Base-by-base conservation (phyloP, 2,113 vertebrate species). In the Anser brachyrhynchus region DNA sequence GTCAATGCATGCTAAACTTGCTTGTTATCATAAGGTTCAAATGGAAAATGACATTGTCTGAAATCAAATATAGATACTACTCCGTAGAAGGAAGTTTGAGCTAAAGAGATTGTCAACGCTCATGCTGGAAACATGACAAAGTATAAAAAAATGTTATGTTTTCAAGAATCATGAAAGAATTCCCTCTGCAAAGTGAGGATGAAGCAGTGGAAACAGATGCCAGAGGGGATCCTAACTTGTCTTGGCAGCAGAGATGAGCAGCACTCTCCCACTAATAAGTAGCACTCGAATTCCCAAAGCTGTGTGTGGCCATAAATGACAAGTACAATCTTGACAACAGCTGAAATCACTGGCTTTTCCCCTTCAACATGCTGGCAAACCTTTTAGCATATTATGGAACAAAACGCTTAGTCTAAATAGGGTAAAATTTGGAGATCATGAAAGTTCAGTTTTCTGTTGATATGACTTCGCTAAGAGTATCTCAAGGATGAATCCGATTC, bases 1-100 rank as follows among this genome's bases (percentile, higher is more conserved):
- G 80, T n/a, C 25, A 70, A 22, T 49, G 57, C 15, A 43, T 79
- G 39, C 76, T 79, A 37, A 89, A 65, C n/a, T 84, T 89, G 31
- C 33, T 77, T 78, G 41, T 64, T 80, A 69, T 59, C 25, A 28
- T 84, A 82, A 78, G 2, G 11, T 82, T 92, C 51, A 89, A 81
- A 71, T 62, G 26, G 61, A 86, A 58, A 14, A 25, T 8, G 11
- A 3, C 9, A 54, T 23, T 14, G 1, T 80, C 15, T 81, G 49
- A 66, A 89, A 70, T 21, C 9, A 33, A 54, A 74, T 31, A 62
- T 21, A 55, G n/a, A 25, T 51, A 54, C 8, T 0, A 0, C 0
- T 51, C 51, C 87, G n/a, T 43, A 88, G n/a, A 80, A 84, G n/a
- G 35, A 92, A 81, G 16, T 39, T n/a, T 74, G 37, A 92, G 39